Percentiles rank a stretch among this genome's conserved stretches.
phyloP scores from a whole-genome alignment of 1,140 invertebrate genomes.

The Triops longicaudatus region DNA sequence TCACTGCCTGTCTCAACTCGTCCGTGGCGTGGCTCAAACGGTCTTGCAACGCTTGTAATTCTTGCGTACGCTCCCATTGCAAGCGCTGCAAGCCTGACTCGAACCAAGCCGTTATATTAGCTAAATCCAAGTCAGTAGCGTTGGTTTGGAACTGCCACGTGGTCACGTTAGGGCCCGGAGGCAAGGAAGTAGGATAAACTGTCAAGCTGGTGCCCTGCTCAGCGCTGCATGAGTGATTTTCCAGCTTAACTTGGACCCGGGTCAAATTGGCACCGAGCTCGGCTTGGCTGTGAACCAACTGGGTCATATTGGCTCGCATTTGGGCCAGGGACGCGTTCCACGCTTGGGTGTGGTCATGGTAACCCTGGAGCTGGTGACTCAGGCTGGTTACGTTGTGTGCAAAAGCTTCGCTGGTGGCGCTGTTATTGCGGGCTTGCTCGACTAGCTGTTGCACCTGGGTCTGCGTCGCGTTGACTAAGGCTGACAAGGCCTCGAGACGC shows the following conservation, averaged over 20 bases:
- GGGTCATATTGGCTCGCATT: not conserved
- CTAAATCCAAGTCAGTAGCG: not conserved
- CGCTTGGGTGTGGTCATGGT: constrained; percentile 14
- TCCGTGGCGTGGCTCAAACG: not conserved
- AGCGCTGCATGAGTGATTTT: not conserved
- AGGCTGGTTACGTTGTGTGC: not conserved
- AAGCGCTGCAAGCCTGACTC: not conserved
- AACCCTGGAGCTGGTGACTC: not conserved
- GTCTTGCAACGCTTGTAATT: not conserved
- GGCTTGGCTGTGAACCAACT: not conserved
- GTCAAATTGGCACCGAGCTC: not conserved
- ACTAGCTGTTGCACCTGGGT: constrained; percentile 17
- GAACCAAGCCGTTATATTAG: not conserved
- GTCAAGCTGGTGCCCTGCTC: not conserved
- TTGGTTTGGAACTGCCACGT: not conserved
- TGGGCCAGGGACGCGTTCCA: not conserved
- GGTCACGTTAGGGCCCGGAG: not conserved
- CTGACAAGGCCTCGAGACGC: constrained; percentile 1
- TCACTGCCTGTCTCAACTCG: constrained; percentile 11
- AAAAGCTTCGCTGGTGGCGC: not conserved
- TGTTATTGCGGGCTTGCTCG: not conserved
- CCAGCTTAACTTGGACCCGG: not conserved
- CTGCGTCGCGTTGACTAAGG: constrained; percentile 19
- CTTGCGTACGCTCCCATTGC: not conserved
- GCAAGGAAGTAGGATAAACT: not conserved